Conservation (phyloP, 2,888 invertebrate species). For the Eupelmus urozonus region DNA sequence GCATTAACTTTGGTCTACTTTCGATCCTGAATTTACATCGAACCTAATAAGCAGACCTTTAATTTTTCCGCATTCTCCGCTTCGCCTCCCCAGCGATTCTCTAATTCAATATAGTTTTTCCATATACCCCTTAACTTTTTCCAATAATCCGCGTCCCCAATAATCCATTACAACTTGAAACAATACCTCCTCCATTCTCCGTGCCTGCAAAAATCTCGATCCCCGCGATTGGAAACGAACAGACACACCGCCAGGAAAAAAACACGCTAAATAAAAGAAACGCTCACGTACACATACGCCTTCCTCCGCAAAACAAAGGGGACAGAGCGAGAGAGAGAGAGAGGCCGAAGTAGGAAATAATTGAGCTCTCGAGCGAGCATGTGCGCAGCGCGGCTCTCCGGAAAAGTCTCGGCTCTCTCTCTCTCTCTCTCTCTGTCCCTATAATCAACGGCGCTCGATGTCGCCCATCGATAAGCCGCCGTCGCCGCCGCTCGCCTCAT, state of each 20-base stretch:
- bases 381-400: not conserved
- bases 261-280: conserved; percentile 7
- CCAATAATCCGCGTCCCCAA: not conserved
- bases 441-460: conserved; percentile 42
- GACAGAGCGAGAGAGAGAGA: not conserved
- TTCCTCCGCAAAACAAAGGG: conserved; percentile 32
- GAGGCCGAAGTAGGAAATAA: conserved; percentile 48
- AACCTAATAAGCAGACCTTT: too few species aligned
- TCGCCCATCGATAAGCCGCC: conserved; percentile 46
- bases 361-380: conserved; percentile 31
- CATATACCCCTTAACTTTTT: too few species aligned
- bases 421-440: conserved; percentile 1
- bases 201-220: not conserved
- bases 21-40: too few species aligned
- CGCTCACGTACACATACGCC: not conserved
- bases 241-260: not conserved
- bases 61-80: too few species aligned
- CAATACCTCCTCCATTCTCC: not conserved
- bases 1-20: too few species aligned
- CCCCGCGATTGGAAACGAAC: not conserved
- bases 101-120: too few species aligned
- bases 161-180: not conserved
- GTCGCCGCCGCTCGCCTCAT: not conserved
- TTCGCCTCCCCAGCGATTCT: too few species aligned
- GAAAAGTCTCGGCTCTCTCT: conserved; percentile 38